These are phyloP conservation scores for Bombyx huttoni DNA, from an alignment of 2,888 invertebrate species.

Conservation along the genomic window DNA sequence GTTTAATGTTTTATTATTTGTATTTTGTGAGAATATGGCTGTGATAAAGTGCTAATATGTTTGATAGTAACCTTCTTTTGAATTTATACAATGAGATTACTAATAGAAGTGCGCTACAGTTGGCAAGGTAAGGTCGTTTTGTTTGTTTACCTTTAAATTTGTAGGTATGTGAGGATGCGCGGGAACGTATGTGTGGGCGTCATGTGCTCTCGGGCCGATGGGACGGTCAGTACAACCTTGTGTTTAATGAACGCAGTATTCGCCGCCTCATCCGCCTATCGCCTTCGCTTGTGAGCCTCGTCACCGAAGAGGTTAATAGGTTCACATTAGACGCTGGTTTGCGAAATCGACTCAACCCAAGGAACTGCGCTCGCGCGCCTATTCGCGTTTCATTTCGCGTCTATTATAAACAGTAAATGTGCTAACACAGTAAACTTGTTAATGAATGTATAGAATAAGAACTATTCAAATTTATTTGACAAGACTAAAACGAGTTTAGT, in stretches of 20 bases:
- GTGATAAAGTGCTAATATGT: slow-evolving; percentile 71
- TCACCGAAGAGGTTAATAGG: slow-evolving; percentile 69
- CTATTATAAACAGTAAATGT: slow-evolving; percentile 28
- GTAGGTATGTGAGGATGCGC: slow-evolving; percentile 28
- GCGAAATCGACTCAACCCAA: slow-evolving; percentile 57
- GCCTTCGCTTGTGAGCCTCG: slow-evolving; percentile 66
- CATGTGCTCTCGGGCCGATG: slow-evolving; percentile 20
- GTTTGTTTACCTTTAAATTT: slow-evolving; percentile 52
- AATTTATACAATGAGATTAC: slow-evolving; percentile 71
- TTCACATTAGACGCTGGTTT: slow-evolving; percentile 71
- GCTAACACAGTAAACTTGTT: neutral
- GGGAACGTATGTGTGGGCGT: slow-evolving; percentile 21
- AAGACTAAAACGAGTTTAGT: too few relatives aligned
- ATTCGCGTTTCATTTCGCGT: slow-evolving; percentile 58
- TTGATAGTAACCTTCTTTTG: slow-evolving; percentile 62
- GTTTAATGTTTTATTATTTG: slow-evolving; percentile 40
- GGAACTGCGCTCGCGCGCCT: slow-evolving; percentile 48
- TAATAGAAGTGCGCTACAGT: slow-evolving; percentile 68
- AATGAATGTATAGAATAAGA: neutral
- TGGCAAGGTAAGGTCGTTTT: slow-evolving; percentile 61
- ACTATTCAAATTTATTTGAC: neutral
- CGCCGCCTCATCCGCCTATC: slow-evolving; percentile 64
- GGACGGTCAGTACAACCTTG: slow-evolving; percentile 61
- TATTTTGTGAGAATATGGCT: slow-evolving; percentile 60
- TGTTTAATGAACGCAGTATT: slow-evolving; percentile 64